A percentile compares a stretch with the other conserved stretches of the same genome.
Evolutionary conservation across 2,888 invertebrate genomes (phyloP).

Genomic region (Drosophila gaucha): DNA sequence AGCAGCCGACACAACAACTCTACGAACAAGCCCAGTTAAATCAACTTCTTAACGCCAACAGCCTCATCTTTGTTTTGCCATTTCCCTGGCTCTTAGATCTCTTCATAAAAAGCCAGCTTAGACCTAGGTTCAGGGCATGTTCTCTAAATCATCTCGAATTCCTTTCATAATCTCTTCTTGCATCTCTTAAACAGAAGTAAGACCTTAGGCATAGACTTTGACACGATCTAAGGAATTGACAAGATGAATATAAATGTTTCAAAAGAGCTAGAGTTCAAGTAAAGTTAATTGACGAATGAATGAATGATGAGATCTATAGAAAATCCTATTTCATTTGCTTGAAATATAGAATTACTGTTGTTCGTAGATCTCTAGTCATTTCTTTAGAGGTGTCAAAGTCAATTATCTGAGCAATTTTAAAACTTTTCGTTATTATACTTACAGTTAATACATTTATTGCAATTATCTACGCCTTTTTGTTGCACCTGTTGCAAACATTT

Average conservation of each 20-base stretch:
- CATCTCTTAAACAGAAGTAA: conserved; percentile 6
- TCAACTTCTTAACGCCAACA: conserved; percentile 74
- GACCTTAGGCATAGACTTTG: conserved; percentile 1
- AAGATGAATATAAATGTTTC: neutral
- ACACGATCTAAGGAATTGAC: conserved; percentile 6
- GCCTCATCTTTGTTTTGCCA: conserved; percentile 40
- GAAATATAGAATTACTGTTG: neutral
- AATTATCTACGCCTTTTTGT: conserved; percentile 1
- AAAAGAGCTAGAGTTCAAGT: too few relatives aligned
- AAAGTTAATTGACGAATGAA: too few relatives aligned
- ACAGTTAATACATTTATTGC: conserved; percentile 2
- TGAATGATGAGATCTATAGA: neutral
- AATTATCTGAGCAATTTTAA: conserved; percentile 1
- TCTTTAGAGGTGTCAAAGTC: neutral
- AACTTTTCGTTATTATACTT: conserved; percentile 2
- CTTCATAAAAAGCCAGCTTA: conserved; percentile 34
- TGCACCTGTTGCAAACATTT: conserved; percentile 62
- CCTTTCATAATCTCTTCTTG: conserved; percentile 3
- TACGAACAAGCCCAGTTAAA: conserved; percentile 50
- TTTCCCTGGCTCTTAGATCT: conserved; percentile 14
- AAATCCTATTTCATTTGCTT: too few relatives aligned
- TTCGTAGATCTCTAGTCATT: too few relatives aligned
- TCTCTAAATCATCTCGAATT: conserved; percentile 7
- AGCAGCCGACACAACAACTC: conserved; percentile 4
- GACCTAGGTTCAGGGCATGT: conserved; percentile 3